A percentile compares a stretch with the other conserved stretches of the same genome.
Conservation (phyloP, 1,140 invertebrate genomes). For the Battus philenor region DNA sequence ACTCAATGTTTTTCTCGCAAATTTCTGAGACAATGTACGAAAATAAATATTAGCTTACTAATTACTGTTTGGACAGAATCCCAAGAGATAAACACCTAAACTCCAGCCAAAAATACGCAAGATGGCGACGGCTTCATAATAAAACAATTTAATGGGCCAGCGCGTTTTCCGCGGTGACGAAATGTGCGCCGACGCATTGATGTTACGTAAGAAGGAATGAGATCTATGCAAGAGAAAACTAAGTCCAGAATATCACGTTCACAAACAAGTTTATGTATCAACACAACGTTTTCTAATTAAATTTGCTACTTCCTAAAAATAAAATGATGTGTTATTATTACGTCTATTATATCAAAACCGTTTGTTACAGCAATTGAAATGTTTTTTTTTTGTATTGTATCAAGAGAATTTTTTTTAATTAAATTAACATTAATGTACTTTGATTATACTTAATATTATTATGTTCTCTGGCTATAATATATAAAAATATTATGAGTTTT, state of each 20-base stretch:
- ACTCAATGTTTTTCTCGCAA: constrained; percentile 23
- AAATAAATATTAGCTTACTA: constrained; percentile 64
- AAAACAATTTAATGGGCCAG: constrained; percentile 76
- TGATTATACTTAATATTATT: neutral
- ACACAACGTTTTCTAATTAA: too few relatives aligned
- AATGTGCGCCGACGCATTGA: constrained; percentile 64
- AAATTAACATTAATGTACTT: too few relatives aligned
- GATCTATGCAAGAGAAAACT: constrained; percentile 62
- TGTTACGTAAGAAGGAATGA: constrained; percentile 60
- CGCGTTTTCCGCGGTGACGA: constrained; percentile 74
- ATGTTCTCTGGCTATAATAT: too few relatives aligned
- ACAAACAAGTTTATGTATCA: too few relatives aligned
- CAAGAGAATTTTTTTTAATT: too few relatives aligned
- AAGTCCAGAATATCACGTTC: too few relatives aligned
- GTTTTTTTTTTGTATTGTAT: too few relatives aligned
- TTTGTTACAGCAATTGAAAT: too few relatives aligned
- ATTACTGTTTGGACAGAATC: constrained; percentile 71
- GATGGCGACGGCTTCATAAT: constrained; percentile 73
- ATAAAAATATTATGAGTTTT: too few relatives aligned
- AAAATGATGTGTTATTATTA: too few relatives aligned
- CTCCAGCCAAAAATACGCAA: constrained; percentile 73
- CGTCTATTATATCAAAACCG: too few relatives aligned
- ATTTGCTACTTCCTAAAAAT: too few relatives aligned
- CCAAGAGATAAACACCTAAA: constrained; percentile 73
- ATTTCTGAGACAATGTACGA: constrained; percentile 36